Conservation (phyloP, 2,888 invertebrate species). For the Aspidiotus rigidus region DNA sequence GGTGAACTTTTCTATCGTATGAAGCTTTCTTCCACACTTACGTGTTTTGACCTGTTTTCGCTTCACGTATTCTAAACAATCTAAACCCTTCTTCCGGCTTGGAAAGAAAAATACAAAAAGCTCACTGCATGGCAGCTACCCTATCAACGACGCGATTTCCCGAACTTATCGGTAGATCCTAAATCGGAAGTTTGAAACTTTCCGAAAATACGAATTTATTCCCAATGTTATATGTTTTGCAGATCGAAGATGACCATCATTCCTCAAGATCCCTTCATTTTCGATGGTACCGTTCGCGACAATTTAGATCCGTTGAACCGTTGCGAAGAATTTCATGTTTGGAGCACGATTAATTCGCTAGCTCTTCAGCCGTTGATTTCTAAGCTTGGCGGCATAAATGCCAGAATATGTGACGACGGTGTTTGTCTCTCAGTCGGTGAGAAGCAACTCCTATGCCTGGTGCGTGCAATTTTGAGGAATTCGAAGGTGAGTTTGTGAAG, state of each 20-base stretch:
- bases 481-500: slow-evolving; percentile 61
- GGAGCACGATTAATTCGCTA: slow-evolving; percentile 68
- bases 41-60: too few relatives aligned
- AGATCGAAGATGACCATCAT: slow-evolving; percentile 80
- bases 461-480: slow-evolving; percentile 74
- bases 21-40: too few relatives aligned
- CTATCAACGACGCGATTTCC: too few relatives aligned
- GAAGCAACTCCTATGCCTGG: too few relatives aligned
- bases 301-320: slow-evolving; percentile 76
- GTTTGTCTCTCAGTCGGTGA: too few relatives aligned
- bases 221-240: slow-evolving; percentile 38
- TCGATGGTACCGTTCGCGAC: slow-evolving; percentile 74
- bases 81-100: too few relatives aligned
- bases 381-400: slow-evolving; percentile 66
- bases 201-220: neutral
- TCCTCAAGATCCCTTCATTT: slow-evolving; percentile 88
- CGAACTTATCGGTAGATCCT: too few relatives aligned
- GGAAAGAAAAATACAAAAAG: too few relatives aligned
- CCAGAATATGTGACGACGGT: slow-evolving; percentile 57
- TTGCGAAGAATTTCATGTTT: slow-evolving; percentile 65
- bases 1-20: too few relatives aligned
- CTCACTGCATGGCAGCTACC: too few relatives aligned
- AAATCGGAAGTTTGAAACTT: too few relatives aligned
- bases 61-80: too few relatives aligned
- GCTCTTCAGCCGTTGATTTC: slow-evolving; percentile 57